Conservation (phyloP, 2,888 invertebrate genomes). For the Tenthredo notha region DNA sequence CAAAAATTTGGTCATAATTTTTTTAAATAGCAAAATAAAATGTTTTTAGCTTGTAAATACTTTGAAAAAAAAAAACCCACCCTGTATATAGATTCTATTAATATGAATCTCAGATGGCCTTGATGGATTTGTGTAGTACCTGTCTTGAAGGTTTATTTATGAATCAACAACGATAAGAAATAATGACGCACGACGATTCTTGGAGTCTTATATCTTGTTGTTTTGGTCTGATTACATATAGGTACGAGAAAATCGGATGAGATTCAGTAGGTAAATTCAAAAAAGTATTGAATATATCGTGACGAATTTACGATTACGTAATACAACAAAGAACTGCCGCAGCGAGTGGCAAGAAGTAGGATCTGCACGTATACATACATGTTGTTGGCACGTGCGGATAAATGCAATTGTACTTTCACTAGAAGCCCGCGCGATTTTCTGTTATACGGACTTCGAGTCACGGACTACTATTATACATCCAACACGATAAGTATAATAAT, state of each 20-base stretch:
- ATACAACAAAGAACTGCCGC: conserved; percentile 1
- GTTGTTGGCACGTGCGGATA: conserved; percentile 18
- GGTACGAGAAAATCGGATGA: too few relatives aligned
- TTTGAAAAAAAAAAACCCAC: too few relatives aligned
- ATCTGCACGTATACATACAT: neutral
- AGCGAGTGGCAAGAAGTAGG: neutral
- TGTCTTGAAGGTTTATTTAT: neutral
- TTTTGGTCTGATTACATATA: too few relatives aligned
- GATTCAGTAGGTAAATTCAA: neutral
- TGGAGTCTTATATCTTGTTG: too few relatives aligned
- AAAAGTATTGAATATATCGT: neutral
- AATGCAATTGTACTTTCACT: conserved; percentile 41
- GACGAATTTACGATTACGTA: conserved; percentile 7
- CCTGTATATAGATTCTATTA: too few relatives aligned
- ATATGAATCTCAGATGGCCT: neutral
- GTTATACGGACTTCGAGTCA: conserved; percentile 4
- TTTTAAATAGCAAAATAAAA: too few relatives aligned
- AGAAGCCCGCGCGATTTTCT: neutral
- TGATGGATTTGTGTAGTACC: neutral
- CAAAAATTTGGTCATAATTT: too few relatives aligned
- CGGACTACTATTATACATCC: neutral
- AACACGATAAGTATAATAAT: conserved; percentile 4
- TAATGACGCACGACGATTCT: neutral
- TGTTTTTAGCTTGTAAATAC: too few relatives aligned
- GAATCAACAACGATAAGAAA: neutral